Evolutionary conservation across 1,140 invertebrate genomes (phyloP).

Genomic region (Drosophila equinoxialis): DNA sequence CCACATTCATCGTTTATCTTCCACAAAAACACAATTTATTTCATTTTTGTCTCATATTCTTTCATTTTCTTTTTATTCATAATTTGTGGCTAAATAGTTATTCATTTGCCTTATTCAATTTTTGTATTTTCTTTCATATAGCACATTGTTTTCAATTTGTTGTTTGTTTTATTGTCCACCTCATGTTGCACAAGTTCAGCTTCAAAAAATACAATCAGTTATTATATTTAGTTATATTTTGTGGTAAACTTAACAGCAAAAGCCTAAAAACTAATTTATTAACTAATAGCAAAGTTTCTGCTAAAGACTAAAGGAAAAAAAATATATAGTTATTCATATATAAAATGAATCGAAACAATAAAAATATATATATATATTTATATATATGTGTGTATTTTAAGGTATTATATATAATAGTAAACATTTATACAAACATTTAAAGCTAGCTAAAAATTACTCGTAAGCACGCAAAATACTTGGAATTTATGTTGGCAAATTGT

Average conservation of each 20-base stretch:
- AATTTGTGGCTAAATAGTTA: constrained; percentile 33
- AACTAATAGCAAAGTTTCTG: constrained; percentile 53
- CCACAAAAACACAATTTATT: neutral
- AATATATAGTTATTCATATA: neutral
- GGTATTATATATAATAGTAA: constrained; percentile 15
- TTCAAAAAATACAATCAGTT: constrained; percentile 69
- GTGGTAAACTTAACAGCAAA: constrained; percentile 65
- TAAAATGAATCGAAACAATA: constrained; percentile 7
- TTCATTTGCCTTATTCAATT: constrained; percentile 49
- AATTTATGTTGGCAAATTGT: constrained; percentile 55
- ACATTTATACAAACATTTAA: constrained; percentile 70
- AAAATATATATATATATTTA: neutral
- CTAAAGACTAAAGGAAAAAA: constrained; percentile 43
- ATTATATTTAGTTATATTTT: constrained; percentile 49
- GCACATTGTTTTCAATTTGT: constrained; percentile 24
- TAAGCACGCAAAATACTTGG: constrained; percentile 68
- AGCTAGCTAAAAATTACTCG: constrained; percentile 51
- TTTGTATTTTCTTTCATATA: constrained; percentile 1
- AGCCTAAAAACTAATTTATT: constrained; percentile 59
- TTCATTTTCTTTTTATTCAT: constrained; percentile 7
- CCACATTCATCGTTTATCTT: too few species aligned
- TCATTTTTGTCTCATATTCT: neutral
- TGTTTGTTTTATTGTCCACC: constrained; percentile 42
- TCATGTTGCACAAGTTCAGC: constrained; percentile 54
- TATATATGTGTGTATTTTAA: neutral